Base-by-base conservation (phyloP, 2,113 vertebrate species). In the Mustela nigripes region DNA sequence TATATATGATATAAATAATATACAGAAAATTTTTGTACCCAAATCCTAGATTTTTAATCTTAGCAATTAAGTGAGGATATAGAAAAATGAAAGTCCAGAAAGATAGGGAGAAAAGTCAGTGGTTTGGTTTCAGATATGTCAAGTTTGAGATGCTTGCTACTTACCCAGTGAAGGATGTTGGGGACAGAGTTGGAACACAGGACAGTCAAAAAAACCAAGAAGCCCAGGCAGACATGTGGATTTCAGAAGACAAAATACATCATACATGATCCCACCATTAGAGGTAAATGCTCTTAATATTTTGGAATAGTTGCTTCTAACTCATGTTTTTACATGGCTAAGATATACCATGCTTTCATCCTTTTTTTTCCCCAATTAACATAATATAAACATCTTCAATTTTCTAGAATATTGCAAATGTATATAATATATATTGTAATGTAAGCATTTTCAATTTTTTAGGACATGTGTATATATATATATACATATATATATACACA, bases 161-260 rank as follows among this genome's bases (percentile, higher is more conserved):
- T 60, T 12, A 42, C 4, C 6, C 42, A 48, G 69, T 60, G 26
- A 93, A 84, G 39, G 31, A 31, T 63, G 21, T n/a, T 60, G 4
- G 69, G 19, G 67, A 76, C 14, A 31, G 31, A 88, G 31, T 65
- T 39, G 50, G 50, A 24, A 15, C 69, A 69, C 78, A 84, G 22
- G 48, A 7, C 60, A 60, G 58, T 58, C 33, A 63, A 65, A 39
- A 67, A 93, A 60, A 89, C 60, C 58, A 73, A 67, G 50, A 6
- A 15, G 6, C 79, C 16, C 12, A 39, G 48, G 9, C 36, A 58
- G 36, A 65, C 12, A 39, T 36, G 50, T 48, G 11, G 24, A 50
- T 67, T 76, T 93, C 39, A 74, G 69, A 96, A 79, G 26, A 92
- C 73, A 69, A 92, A 89, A 69, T 36, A 78, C 60, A 69, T 93